Evolutionary conservation across 2,797 vertebrate species (phyloP), one percentile per base, ranked within the genome.

Genomic region (Selene dorsalis): DNA sequence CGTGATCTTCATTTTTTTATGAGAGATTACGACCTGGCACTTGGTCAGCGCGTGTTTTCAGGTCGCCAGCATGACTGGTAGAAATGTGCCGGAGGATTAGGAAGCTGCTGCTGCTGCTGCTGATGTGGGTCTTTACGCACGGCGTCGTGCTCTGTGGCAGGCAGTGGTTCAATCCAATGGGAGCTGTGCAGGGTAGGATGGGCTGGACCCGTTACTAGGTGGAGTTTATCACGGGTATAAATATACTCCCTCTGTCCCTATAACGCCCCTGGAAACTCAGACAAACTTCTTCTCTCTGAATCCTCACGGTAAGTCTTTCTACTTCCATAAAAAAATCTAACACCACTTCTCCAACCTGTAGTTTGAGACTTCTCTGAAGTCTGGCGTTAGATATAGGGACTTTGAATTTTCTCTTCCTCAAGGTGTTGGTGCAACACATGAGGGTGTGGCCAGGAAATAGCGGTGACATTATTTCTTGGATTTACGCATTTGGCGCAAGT

Each of bases 191-290:
- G 56, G 16, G 3, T 38, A 16, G 22, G 2, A 22, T 83, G 92
- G 89, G 90, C 82, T 59, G 89, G 45, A 30, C 83, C 52, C 13
- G 74, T 79, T 69, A 63, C 86, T 85, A 93, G 94, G 94, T 93
- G 94, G 80, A 81, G 93, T 91, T 85, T 87, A 14, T 66, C 53
- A 11, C 16, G 50, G 0, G 73, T 91, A 94, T 94, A 94, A 91
- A 93, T 87, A 83, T 3, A 53, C 38, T 43, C 26, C 43, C 18
- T 72, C 7, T 22, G 66, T 6, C 14, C 0, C 11, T 35, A 17
- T 26, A 73, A 58, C 77, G 76, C 45, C 87, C 79, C 89, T 84
- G 75, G 47, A 85, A 75, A 22, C 75, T 77, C 73, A 59, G 26
- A 82, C 79, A 14, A 38, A 45, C 69, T 73, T 76, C 53, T 68